phyloP scores from a whole-genome alignment of 2,888 invertebrate species.

The Megastigmus dorsalis region DNA sequence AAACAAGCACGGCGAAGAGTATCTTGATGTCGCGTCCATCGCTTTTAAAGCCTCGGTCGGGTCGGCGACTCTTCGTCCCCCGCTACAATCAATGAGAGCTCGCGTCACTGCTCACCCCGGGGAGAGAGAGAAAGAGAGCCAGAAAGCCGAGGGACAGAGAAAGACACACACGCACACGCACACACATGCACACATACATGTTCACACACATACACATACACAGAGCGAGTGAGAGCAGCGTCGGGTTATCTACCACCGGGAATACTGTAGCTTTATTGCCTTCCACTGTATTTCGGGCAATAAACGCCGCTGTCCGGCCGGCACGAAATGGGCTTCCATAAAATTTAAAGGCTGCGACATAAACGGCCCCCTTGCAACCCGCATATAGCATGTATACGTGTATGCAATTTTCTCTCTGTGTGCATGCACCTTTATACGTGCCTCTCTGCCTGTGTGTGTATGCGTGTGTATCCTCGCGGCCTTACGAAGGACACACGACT shows the following conservation, averaged over 20 bases:
- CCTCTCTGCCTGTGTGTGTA: neutral
- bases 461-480: neutral
- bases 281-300: slow-evolving; percentile 65
- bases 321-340: slow-evolving; percentile 65
- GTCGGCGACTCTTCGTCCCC: neutral
- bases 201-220: too few species aligned
- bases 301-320: slow-evolving; percentile 65
- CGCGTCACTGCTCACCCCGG: slow-evolving; percentile 7
- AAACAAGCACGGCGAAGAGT: neutral
- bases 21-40: slow-evolving; percentile 4
- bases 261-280: slow-evolving; percentile 63
- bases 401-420: neutral
- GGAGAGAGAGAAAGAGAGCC: neutral
- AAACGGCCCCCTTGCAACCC: slow-evolving; percentile 52
- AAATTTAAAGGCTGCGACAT: slow-evolving; percentile 65
- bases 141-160: neutral
- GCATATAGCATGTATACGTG: slow-evolving; percentile 1
- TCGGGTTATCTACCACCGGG: slow-evolving; percentile 61
- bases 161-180: too few species aligned
- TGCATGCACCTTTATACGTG: neutral
- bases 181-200: too few species aligned
- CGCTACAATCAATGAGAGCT: slow-evolving; percentile 36
- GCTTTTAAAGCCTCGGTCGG: slow-evolving; percentile 8
- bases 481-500: neutral
- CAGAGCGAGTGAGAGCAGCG: slow-evolving; percentile 40